A percentile compares a stretch with the other conserved stretches of the same genome.
Evolutionary conservation across 1,140 invertebrate genomes (phyloP).

Genomic region (Drosophila pseudoobscura): DNA sequence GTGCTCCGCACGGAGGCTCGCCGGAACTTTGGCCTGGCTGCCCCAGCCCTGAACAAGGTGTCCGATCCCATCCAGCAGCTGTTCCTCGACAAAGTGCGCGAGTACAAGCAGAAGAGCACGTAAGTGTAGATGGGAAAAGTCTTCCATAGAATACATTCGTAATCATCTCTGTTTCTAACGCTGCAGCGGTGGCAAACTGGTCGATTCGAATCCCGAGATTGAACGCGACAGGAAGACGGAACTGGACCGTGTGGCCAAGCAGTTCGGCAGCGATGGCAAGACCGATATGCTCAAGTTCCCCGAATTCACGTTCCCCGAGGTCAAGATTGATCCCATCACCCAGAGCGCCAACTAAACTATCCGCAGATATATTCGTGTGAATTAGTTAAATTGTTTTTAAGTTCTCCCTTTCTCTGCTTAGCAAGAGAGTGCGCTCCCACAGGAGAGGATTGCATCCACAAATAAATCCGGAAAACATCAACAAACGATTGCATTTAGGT

Average conservation of each 20-base stretch:
- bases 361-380: conserved; percentile 13
- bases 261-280: conserved; percentile 90
- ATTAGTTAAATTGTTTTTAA: conserved; percentile 69
- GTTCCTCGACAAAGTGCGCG: conserved; percentile 95
- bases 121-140: conserved; percentile 25
- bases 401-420: conserved; percentile 29
- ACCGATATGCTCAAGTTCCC: conserved; percentile 95
- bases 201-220: conserved; percentile 91
- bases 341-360: conserved; percentile 39
- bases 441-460: conserved; percentile 5
- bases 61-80: conserved; percentile 96
- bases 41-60: conserved; percentile 89
- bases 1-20: conserved; percentile 71
- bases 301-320: conserved; percentile 90
- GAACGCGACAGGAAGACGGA: conserved; percentile 90
- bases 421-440: neutral
- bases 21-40: conserved; percentile 88
- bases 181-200: conserved; percentile 90
- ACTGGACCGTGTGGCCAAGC: conserved; percentile 90
- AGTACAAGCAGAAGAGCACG: conserved; percentile 88
- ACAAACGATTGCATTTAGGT: too few relatives aligned
- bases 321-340: conserved; percentile 86
- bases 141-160: neutral
- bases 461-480: conserved; percentile 40
- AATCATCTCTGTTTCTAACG: too few relatives aligned